Conservation (phyloP, 2,888 invertebrate genomes). For the Gryllus longicercus region DNA sequence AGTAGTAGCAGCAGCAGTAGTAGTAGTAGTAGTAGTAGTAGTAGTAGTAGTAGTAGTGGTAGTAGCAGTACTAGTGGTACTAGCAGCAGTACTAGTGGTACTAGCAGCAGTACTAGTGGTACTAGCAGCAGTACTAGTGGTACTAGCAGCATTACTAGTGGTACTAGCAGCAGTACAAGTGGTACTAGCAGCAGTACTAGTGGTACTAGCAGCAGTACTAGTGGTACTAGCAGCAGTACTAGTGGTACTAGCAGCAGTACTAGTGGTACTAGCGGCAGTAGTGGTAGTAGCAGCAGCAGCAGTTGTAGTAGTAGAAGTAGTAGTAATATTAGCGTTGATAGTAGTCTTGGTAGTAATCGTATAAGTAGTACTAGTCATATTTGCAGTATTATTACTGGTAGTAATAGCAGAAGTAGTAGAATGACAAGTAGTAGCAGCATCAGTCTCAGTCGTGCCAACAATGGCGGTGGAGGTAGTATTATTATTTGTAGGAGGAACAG, state of each 20-base stretch:
- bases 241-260: background rate
- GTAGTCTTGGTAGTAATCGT: background rate
- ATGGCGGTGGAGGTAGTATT: no score
- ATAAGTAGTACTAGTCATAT: no score
- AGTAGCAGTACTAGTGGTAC: background rate
- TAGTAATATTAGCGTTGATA: background rate
- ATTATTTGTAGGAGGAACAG: background rate
- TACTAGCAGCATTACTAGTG: background rate
- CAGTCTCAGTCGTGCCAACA: background rate
- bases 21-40: background rate
- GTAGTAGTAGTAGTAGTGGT: background rate
- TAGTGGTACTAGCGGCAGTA: background rate
- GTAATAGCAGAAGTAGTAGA: slow-evolving; percentile 1
- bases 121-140: background rate
- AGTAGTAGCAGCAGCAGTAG: background rate
- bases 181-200: background rate
- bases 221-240: background rate
- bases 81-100: background rate
- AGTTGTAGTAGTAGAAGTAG: slow-evolving; percentile 21
- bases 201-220: background rate
- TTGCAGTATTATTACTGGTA: background rate
- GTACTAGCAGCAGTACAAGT: background rate
- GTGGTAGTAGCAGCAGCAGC: background rate
- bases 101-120: background rate
- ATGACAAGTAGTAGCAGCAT: background rate